phyloP scores from a whole-genome alignment of 2,888 invertebrate genomes.

The Euclidia mi region DNA sequence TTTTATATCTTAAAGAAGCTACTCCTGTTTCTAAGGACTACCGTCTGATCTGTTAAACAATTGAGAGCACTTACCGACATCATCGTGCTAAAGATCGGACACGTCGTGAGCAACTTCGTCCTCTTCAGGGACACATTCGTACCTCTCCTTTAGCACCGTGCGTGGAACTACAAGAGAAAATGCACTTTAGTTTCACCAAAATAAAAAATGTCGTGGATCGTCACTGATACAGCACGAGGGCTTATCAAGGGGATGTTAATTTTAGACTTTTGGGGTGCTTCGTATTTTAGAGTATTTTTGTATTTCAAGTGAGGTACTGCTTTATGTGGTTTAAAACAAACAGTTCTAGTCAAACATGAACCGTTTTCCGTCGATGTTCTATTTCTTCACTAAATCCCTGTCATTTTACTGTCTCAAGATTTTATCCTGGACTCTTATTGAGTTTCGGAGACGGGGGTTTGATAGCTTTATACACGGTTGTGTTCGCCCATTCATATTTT shows the following conservation, averaged over 20 bases:
- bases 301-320: slow-evolving; percentile 61
- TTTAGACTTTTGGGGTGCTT: slow-evolving; percentile 64
- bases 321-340: slow-evolving; percentile 56
- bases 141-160: slow-evolving; percentile 95
- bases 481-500: slow-evolving; percentile 34
- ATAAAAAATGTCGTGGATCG: slow-evolving; percentile 54
- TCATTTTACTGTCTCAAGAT: slow-evolving; percentile 40
- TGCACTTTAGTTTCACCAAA: slow-evolving; percentile 59
- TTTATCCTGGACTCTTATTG: slow-evolving; percentile 57
- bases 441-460: slow-evolving; percentile 54
- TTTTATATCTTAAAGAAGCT: slow-evolving; percentile 10
- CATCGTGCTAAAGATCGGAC: slow-evolving; percentile 86
- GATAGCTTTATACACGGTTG: slow-evolving; percentile 52
- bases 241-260: slow-evolving; percentile 76
- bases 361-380: slow-evolving; percentile 45
- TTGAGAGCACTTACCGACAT: slow-evolving; percentile 85
- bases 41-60: slow-evolving; percentile 41
- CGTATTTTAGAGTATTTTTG: slow-evolving; percentile 66
- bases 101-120: slow-evolving; percentile 92
- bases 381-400: slow-evolving; percentile 51
- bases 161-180: slow-evolving; percentile 92
- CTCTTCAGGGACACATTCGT: slow-evolving; percentile 94
- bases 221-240: slow-evolving; percentile 48
- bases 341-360: slow-evolving; percentile 65
- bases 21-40: slow-evolving; percentile 7